Conservation (phyloP, 2,888 invertebrate species). For the Polia nebulosa region DNA sequence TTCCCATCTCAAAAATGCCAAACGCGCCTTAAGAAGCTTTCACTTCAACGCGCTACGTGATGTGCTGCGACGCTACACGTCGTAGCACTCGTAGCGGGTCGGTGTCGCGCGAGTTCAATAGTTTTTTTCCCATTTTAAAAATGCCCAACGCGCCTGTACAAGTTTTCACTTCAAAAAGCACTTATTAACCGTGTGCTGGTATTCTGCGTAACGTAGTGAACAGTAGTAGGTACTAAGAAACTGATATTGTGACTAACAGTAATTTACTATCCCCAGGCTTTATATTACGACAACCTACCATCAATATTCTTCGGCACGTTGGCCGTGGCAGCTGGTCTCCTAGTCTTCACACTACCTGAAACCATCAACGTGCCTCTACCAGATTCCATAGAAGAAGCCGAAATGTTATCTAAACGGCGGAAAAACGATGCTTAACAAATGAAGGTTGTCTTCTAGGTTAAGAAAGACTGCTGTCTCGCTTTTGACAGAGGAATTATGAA, state of each 20-base stretch:
- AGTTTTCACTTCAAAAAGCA: too few relatives aligned
- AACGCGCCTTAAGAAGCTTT: too few relatives aligned
- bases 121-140: too few relatives aligned
- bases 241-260: neutral
- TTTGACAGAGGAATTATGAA: neutral
- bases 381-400: slow-evolving; percentile 92
- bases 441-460: neutral
- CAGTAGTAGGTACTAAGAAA: too few relatives aligned
- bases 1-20: too few relatives aligned
- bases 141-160: too few relatives aligned
- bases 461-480: slow-evolving; percentile 7
- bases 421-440: slow-evolving; percentile 57
- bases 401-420: slow-evolving; percentile 76
- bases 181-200: too few relatives aligned
- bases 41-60: too few relatives aligned
- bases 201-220: too few relatives aligned
- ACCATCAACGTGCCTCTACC: slow-evolving; percentile 91
- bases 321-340: slow-evolving; percentile 89
- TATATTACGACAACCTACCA: slow-evolving; percentile 88
- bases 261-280: slow-evolving; percentile 74
- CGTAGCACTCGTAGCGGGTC: too few relatives aligned
- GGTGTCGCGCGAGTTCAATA: too few relatives aligned
- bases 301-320: slow-evolving; percentile 91
- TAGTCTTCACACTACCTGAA: slow-evolving; percentile 92
- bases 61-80: too few relatives aligned